Evolutionary conservation across 2,797 vertebrate genomes (phyloP).

Genomic region (Phalanger gymnotis): DNA sequence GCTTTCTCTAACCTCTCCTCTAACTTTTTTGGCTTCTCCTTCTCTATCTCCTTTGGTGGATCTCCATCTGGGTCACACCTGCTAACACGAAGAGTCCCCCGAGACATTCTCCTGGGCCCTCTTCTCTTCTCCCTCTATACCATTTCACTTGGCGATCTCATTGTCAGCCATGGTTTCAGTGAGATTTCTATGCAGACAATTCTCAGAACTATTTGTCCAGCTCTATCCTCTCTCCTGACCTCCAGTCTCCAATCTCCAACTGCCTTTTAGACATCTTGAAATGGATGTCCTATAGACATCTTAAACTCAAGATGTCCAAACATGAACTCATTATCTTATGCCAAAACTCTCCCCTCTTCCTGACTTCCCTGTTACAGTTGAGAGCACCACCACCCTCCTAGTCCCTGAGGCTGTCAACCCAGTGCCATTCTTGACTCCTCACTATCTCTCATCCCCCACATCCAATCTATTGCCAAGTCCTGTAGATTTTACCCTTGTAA

Average conservation of each 20-base stretch:
- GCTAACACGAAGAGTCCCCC: neutral
- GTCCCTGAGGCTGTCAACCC: neutral
- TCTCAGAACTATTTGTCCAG: neutral
- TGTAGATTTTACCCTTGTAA: neutral
- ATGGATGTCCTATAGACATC: neutral
- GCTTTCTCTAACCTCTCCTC: neutral
- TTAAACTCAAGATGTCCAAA: neutral
- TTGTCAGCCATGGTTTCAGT: neutral
- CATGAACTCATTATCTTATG: neutral
- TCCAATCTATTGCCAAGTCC: neutral
- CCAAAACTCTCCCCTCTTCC: neutral
- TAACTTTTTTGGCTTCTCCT: neutral
- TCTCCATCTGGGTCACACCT: neutral
- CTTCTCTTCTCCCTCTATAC: neutral
- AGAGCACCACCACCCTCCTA: neutral
- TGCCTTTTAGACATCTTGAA: neutral
- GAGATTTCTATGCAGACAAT: neutral
- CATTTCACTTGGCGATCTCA: neutral
- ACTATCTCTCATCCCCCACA: neutral
- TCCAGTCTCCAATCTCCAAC: neutral
- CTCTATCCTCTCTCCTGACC: neutral
- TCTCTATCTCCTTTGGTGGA: neutral
- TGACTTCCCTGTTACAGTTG: neutral
- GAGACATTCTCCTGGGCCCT: neutral
- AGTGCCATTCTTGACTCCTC: neutral